Evolutionary conservation across 2,888 invertebrate species (phyloP).

Genomic region (Chymomyza amoena): DNA sequence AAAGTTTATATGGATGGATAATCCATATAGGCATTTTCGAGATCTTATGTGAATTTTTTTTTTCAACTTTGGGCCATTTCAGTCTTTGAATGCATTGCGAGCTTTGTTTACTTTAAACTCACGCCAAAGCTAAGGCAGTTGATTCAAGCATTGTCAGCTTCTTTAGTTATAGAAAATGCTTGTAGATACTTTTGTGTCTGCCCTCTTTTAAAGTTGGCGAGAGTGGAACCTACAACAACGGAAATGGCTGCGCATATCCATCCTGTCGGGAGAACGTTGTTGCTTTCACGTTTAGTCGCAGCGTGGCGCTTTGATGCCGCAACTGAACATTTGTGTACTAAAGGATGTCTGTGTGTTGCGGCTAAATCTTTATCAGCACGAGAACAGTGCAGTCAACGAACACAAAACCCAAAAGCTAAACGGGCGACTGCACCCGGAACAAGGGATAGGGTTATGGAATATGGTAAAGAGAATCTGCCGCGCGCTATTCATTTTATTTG

Average conservation of each 20-base stretch:
- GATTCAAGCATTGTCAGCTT: too few species aligned
- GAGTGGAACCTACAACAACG: constrained; percentile 45
- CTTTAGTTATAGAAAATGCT: too few species aligned
- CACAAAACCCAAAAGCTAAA: neutral
- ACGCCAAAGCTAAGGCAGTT: too few species aligned
- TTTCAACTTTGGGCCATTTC: too few species aligned
- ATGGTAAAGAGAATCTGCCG: constrained; percentile 49
- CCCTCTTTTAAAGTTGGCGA: constrained; percentile 14
- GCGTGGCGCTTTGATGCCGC: constrained; percentile 43
- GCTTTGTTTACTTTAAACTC: too few species aligned
- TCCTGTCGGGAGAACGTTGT: constrained; percentile 9
- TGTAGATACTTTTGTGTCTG: too few species aligned
- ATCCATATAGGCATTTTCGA: too few species aligned
- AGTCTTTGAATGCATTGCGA: too few species aligned
- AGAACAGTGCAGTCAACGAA: constrained; percentile 11
- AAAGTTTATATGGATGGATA: too few species aligned
- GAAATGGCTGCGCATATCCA: constrained; percentile 59
- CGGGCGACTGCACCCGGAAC: neutral
- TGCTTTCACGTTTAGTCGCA: neutral
- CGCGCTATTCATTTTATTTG: constrained; percentile 63
- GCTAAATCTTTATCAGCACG: constrained; percentile 44
- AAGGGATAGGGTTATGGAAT: constrained; percentile 27
- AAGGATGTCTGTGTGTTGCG: constrained; percentile 31
- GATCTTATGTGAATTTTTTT: too few species aligned
- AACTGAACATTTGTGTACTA: constrained; percentile 25